phyloP scores from a whole-genome alignment of 2,113 vertebrate species.

The Ellobius talpinus region DNA sequence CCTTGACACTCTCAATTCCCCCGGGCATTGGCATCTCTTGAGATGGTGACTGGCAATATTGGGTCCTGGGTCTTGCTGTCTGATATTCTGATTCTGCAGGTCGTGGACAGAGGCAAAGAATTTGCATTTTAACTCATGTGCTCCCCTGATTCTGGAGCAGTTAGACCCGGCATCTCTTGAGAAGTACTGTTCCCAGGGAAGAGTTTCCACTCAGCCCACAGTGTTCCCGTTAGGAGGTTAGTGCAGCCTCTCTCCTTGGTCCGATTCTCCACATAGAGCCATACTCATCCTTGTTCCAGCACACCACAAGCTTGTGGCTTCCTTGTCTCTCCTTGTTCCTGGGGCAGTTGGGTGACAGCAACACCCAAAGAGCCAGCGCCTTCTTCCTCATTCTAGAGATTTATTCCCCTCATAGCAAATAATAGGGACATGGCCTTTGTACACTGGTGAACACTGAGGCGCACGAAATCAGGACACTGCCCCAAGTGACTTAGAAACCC shows the following conservation, averaged over 20 bases:
- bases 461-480: neutral
- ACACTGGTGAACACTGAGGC: neutral
- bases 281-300: neutral
- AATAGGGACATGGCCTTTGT: neutral
- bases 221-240: neutral
- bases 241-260: neutral
- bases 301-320: neutral
- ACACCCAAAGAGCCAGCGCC: neutral
- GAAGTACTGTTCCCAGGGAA: neutral
- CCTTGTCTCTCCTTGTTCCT: neutral
- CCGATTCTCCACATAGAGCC: neutral
- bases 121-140: neutral
- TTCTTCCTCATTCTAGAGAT: neutral
- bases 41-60: neutral
- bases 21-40: neutral
- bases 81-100: neutral
- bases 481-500: neutral
- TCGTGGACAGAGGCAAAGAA: neutral
- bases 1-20: neutral
- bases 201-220: neutral
- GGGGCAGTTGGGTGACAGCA: neutral
- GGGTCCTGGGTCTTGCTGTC: neutral
- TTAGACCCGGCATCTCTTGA: neutral
- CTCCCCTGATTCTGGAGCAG: neutral
- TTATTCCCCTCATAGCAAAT: neutral